Base-by-base conservation (phyloP, 2,797 vertebrate species). In the Botia kubotai region DNA sequence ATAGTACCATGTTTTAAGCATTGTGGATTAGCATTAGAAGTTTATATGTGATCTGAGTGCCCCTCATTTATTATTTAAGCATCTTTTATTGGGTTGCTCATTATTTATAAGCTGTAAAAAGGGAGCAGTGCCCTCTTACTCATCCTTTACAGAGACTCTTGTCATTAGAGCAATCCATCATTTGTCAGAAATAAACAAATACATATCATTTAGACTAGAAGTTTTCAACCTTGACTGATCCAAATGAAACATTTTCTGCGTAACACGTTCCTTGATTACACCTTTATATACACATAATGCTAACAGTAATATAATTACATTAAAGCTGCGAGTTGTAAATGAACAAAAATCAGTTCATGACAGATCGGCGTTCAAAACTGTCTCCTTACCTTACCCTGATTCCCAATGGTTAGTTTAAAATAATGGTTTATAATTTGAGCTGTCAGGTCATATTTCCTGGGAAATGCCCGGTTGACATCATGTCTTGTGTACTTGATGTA, bases 71-170 rank as follows among this genome's bases (percentile, higher is more conserved):
- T 87, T 75, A 84, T 87, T 83, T 79, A 87, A 87, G 19, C 82
- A 81, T 77, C 65, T 84, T 86, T 87, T 87, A 87, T 89, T 86
- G 84, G 79, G 76, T 84, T 36, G 62, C 29, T 65, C 77, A 89
- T 89, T 87, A 89, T 87, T 89, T 73, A 89, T 89, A 86, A 72
- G 75, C 77, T 58, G 48, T 83, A 77, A 84, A 84, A 85, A 68
- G 77, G 58, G 70, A 71, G 17, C 75, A 52, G 65, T 78, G 43
- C 80, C 69, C 73, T 71, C 72, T 79, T 21, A 79, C 43, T 82
- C 33, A 68, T 79, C 43, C 80, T 80, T 57, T 81, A 69, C 67
- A 58, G 16, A 65, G 66, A 19, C n/a, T 73, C 67, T 50, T 84
- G 33, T 66, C 67, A 46, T 77, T 50, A 81, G 58, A 79, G 21